Base-by-base conservation (phyloP, 2,888 invertebrate species). In the Drosophila rellima region DNA sequence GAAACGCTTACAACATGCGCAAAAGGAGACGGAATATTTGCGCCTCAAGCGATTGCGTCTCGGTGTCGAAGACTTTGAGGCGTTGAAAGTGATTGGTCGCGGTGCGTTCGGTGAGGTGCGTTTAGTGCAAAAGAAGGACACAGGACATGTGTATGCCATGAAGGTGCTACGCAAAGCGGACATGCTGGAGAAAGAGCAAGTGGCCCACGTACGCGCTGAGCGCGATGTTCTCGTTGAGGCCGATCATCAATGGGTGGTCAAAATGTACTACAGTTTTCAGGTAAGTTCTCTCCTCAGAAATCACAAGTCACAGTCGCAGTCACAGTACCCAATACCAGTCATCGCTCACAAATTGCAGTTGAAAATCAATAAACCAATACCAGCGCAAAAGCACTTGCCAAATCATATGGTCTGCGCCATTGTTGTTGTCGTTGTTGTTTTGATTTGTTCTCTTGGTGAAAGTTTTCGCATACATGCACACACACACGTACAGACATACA, bases 161-260 rank as follows among this genome's bases (percentile, higher is more conserved):
- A 99, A 99, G 94, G 99, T 99, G 91, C 95, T 99, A 62, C 95
- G 99, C 77, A 99, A 99, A 93, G 97, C 98, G 4, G 99, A 99
- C 92, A 99, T 99, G 99, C 94, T 99, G 62, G 99, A 99, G 92
- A 99, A 99, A 92, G 99, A 99, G 93, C 99, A 99, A 94, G 95
- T 96, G 78, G 99, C 99, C 8, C 99, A 99, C 92, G 99, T 99
- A 15, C 94, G 99, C 75, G 99, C 99, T 1, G 99, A 99, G 93
- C 95, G 99, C 70, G 99, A 99, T 93, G 97, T 99, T 72, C 94
- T 99, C 56, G 99, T 99, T 18, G 99, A 99, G 93, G 99, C 99
- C 0, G 99, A 99, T 93, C 99, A 99, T 92, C 98, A 99, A 91
- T 99, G 99, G 99, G 99, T 99, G 76, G 99, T 99, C 70, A 99